Percentiles rank a stretch among this genome's conserved stretches.
These are phyloP conservation scores for Drosophila seguyi DNA, from an alignment of 1,140 invertebrate genomes.

Conservation along the genomic window DNA sequence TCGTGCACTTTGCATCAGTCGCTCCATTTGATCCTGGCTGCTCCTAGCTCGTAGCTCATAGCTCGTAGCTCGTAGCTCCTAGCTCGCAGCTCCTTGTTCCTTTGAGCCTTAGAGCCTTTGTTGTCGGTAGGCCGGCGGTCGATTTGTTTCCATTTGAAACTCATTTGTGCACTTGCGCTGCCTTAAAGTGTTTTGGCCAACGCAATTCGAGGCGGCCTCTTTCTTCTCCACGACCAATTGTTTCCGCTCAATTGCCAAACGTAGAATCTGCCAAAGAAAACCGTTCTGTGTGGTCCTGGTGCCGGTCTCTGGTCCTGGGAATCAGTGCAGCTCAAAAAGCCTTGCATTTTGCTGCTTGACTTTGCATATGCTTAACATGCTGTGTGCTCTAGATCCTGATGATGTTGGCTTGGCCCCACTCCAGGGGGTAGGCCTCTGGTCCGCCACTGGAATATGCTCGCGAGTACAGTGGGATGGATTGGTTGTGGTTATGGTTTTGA, in stretches of 20 bases:
- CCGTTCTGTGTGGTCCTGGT: constrained; percentile 32
- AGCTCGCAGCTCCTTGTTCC: constrained; percentile 3
- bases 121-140: too few relatives aligned
- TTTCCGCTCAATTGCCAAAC: constrained; percentile 74
- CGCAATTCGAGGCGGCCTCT: constrained; percentile 53
- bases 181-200: constrained; percentile 73
- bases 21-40: constrained; percentile 59
- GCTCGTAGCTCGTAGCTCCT: background rate
- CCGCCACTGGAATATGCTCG: background rate
- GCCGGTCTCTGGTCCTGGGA: constrained; percentile 36
- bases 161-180: constrained; percentile 78
- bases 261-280: constrained; percentile 38
- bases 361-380: constrained; percentile 78
- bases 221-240: constrained; percentile 55
- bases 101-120: constrained; percentile 39
- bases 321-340: constrained; percentile 70
- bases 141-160: constrained; percentile 76
- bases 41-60: background rate
- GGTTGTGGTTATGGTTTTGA: background rate
- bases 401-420: constrained; percentile 34
- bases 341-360: constrained; percentile 64
- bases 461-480: constrained; percentile 16
- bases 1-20: constrained; percentile 30
- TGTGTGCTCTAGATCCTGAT: constrained; percentile 41
- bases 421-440: constrained; percentile 1